These are phyloP conservation scores for Dipodomys spectabilis DNA, from an alignment of 2,113 vertebrate genomes.

Conservation along the genomic window DNA sequence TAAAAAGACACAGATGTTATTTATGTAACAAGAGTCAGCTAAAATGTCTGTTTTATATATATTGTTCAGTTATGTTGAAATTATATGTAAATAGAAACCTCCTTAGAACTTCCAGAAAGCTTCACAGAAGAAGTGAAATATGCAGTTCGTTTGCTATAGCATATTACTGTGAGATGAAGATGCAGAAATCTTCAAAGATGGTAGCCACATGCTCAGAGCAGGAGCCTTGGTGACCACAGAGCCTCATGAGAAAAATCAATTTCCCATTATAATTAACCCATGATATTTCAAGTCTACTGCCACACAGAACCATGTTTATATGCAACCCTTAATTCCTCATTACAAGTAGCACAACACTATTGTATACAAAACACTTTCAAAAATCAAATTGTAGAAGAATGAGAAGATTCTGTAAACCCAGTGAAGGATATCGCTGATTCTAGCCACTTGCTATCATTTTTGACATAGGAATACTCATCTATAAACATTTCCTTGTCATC, in stretches of 20 bases:
- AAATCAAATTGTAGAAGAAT: neutral
- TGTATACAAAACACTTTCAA: neutral
- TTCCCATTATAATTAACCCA: neutral
- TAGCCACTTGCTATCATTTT: neutral
- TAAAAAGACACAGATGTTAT: no score
- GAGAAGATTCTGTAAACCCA: neutral
- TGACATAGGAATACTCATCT: neutral
- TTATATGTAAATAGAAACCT: neutral
- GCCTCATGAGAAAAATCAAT: neutral
- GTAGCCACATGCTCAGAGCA: fast-evolving
- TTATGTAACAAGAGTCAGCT: neutral
- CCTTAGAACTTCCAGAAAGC: neutral
- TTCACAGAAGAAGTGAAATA: neutral
- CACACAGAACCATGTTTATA: neutral
- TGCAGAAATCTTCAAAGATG: neutral
- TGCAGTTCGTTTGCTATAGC: no score
- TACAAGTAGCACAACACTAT: neutral
- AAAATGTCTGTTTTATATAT: neutral
- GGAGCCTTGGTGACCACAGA: fast-evolving
- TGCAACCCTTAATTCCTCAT: neutral
- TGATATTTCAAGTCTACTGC: neutral
- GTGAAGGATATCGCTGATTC: neutral
- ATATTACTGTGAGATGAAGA: neutral
- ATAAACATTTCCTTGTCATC: neutral
- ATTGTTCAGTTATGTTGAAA: fast-evolving